A percentile compares a stretch with the other conserved stretches of the same genome.
phyloP scores from a whole-genome alignment of 2,888 invertebrate species.

The Drosophila helvetica region DNA sequence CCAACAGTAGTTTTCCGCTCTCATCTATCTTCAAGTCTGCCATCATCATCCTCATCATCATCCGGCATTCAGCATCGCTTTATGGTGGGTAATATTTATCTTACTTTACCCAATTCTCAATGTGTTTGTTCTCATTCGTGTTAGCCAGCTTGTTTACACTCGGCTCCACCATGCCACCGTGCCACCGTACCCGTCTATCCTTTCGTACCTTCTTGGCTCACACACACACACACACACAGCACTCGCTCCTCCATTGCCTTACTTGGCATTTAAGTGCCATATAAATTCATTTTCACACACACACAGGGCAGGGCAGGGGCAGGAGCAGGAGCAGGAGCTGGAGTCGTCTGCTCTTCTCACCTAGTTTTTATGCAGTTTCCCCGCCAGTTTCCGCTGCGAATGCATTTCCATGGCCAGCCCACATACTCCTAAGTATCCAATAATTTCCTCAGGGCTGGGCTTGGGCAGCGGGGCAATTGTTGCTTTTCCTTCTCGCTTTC shows the following conservation, averaged over 20 bases:
- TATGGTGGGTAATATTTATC: constrained; percentile 36
- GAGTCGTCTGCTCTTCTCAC: constrained; percentile 48
- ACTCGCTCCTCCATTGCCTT: constrained; percentile 12
- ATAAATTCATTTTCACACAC: constrained; percentile 60
- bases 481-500: constrained; percentile 15
- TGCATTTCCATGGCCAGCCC: constrained; percentile 36
- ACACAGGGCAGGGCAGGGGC: background rate
- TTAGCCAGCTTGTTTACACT: constrained; percentile 41
- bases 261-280: constrained; percentile 50
- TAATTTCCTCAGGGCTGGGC: constrained; percentile 40
- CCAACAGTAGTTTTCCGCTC: too few relatives aligned
- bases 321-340: background rate
- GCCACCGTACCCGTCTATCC: background rate
- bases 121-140: constrained; percentile 42
- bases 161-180: background rate
- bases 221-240: too few relatives aligned
- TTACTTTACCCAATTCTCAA: constrained; percentile 39
- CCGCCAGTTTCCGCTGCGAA: constrained; percentile 48
- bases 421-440: constrained; percentile 46
- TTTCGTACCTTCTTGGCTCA: constrained; percentile 4
- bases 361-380: constrained; percentile 56
- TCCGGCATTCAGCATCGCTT: constrained; percentile 1
- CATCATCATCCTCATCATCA: background rate
- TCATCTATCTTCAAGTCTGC: background rate
- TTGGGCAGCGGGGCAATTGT: constrained; percentile 41